Conservation (phyloP, 2,797 vertebrate species). For the Phrynocephalus guinanensis region DNA sequence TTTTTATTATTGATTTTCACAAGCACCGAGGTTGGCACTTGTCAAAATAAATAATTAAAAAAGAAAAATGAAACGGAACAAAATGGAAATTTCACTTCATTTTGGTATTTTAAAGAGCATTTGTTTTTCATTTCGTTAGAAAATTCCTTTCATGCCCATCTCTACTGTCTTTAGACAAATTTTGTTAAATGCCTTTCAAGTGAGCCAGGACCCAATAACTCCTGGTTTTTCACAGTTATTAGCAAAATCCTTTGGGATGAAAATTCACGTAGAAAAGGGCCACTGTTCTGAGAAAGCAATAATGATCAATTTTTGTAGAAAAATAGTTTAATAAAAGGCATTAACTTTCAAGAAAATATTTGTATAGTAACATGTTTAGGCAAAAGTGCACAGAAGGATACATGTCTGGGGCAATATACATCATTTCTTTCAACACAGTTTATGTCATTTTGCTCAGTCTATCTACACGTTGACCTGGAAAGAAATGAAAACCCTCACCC, state of each 20-base stretch:
- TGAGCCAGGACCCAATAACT: background rate
- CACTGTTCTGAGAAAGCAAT: constrained; percentile 24
- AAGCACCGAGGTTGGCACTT: no score
- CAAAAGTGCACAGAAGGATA: constrained; percentile 69
- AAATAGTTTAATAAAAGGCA: constrained; percentile 75
- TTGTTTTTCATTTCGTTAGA: no score
- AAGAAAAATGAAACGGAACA: no score
- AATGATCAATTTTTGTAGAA: constrained; percentile 67
- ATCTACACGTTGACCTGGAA: constrained; percentile 32
- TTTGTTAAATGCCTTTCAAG: background rate
- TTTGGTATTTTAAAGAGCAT: no score
- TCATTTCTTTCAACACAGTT: constrained; percentile 49
- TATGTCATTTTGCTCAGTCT: constrained; percentile 48
- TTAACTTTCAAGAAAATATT: constrained; percentile 72
- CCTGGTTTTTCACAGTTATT: background rate
- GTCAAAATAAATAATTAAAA: no score
- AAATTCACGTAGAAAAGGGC: background rate
- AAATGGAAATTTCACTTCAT: no score
- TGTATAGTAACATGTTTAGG: constrained; percentile 64
- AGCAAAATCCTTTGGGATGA: background rate
- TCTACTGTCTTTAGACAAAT: background rate
- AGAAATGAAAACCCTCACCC: constrained; percentile 15
- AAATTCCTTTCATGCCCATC: no score
- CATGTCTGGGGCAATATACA: constrained; percentile 58
- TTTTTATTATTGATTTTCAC: no score